These are phyloP conservation scores for Coryphaenoides rupestris DNA, from an alignment of 2,113 vertebrate species.

Conservation along the genomic window DNA sequence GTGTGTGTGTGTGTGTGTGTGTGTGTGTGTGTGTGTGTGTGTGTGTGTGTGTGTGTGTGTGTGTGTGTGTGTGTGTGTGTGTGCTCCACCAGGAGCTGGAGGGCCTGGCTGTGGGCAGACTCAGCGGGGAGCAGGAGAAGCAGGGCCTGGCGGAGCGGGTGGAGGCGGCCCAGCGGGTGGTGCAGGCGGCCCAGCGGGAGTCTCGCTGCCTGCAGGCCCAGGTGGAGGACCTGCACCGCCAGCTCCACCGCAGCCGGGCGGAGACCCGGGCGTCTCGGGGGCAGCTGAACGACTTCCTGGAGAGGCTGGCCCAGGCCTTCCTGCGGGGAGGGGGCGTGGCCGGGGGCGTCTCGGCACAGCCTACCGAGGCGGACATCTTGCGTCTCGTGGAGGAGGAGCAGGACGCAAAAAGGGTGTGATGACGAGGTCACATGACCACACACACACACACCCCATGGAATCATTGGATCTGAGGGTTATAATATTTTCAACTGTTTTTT, in stretches of 20 bases:
- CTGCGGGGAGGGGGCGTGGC: slow-evolving; percentile 6
- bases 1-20: too few species aligned
- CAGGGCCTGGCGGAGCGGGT: slow-evolving; percentile 72
- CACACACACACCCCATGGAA: too few species aligned
- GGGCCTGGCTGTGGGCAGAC: slow-evolving; percentile 51
- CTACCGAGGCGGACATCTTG: slow-evolving; percentile 69
- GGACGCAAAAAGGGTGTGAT: slow-evolving; percentile 44
- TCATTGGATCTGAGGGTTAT: too few species aligned
- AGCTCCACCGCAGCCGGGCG: slow-evolving; percentile 59
- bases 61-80: too few species aligned
- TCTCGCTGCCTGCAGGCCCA: slow-evolving; percentile 67
- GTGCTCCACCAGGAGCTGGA: slow-evolving; percentile 75
- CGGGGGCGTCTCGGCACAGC: slow-evolving; percentile 13
- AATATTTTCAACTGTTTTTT: too few species aligned
- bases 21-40: too few species aligned
- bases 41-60: too few species aligned
- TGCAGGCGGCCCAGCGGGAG: slow-evolving; percentile 68
- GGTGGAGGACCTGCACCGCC: slow-evolving; percentile 69
- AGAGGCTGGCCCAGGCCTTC: slow-evolving; percentile 68
- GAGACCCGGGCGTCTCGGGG: slow-evolving; percentile 56
- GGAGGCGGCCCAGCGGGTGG: slow-evolving; percentile 67
- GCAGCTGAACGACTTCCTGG: slow-evolving; percentile 66
- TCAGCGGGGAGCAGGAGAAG: slow-evolving; percentile 72
- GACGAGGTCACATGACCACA: too few species aligned
- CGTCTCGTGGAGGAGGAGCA: slow-evolving; percentile 68